Percentiles rank a stretch among this genome's conserved stretches.
These are phyloP conservation scores for Tenrec ecaudatus DNA, from an alignment of 2,113 vertebrate species.

Conservation along the genomic window DNA sequence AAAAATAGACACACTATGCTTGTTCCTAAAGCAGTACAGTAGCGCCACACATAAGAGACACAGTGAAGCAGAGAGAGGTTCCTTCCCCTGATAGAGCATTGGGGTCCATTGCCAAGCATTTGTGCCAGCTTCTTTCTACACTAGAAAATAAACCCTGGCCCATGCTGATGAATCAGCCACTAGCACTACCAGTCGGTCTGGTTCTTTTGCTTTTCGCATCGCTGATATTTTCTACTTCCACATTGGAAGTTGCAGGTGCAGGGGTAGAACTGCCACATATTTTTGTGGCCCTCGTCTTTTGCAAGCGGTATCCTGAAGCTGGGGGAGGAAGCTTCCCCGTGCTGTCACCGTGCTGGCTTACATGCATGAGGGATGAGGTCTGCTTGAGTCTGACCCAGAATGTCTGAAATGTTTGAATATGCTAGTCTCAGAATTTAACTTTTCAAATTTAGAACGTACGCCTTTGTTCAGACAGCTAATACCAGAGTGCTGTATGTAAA, in stretches of 20 bases:
- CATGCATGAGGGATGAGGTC: neutral
- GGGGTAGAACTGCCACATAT: neutral
- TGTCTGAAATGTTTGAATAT: slow-evolving; percentile 6
- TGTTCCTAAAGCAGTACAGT: slow-evolving; percentile 67
- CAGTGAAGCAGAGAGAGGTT: slow-evolving; percentile 59
- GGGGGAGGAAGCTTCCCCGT: neutral
- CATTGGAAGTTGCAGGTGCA: slow-evolving; percentile 55
- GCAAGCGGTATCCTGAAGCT: slow-evolving; percentile 27
- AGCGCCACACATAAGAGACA: slow-evolving; percentile 51
- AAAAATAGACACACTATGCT: slow-evolving; percentile 72
- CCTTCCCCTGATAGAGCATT: slow-evolving; percentile 37
- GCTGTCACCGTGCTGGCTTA: neutral
- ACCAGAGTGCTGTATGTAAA: neutral
- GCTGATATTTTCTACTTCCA: slow-evolving; percentile 66
- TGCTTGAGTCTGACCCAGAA: neutral
- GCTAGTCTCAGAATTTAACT: too few relatives aligned
- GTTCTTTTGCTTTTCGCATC: slow-evolving; percentile 58
- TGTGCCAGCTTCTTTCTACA: slow-evolving; percentile 41
- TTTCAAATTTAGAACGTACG: neutral
- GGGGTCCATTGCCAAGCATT: slow-evolving; percentile 5
- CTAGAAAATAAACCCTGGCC: slow-evolving; percentile 44
- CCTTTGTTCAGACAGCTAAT: neutral
- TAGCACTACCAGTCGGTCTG: slow-evolving; percentile 56
- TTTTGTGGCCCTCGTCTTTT: slow-evolving; percentile 37
- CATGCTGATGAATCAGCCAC: slow-evolving; percentile 64